Percentiles rank a stretch among this genome's conserved stretches.
phyloP scores from a whole-genome alignment of 2,113 vertebrate genomes.

The Sander vitreus region DNA sequence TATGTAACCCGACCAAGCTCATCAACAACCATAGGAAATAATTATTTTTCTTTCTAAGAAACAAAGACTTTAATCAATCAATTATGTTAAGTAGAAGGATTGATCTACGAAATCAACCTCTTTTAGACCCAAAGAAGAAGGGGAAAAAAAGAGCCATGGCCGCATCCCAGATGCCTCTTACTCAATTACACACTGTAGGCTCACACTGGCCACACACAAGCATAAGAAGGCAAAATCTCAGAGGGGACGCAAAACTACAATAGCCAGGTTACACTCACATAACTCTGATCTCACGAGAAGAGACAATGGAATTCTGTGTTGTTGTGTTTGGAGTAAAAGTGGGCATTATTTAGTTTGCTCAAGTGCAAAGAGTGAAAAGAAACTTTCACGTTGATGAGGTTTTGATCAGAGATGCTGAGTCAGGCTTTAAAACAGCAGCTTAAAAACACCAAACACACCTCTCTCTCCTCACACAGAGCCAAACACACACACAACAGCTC shows the following conservation, averaged over 20 bases:
- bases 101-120: not conserved
- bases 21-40: not conserved
- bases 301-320: no score
- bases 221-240: not conserved
- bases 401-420: constrained; percentile 34
- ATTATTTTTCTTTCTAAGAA: no score
- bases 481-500: constrained; percentile 17
- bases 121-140: no score
- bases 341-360: not conserved
- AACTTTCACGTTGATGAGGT: constrained; percentile 7
- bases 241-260: not conserved
- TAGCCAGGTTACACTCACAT: not conserved
- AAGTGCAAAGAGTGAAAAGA: not conserved
- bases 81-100: not conserved
- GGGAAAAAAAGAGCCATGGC: not conserved
- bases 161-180: not conserved
- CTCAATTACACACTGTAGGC: not conserved
- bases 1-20: not conserved
- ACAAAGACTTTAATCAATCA: not conserved
- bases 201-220: not conserved
- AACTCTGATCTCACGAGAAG: not conserved
- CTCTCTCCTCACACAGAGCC: not conserved
- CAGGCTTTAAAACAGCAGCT: constrained; percentile 21
- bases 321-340: not conserved
- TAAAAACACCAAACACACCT: constrained; percentile 11